Base-by-base conservation (phyloP, 2,888 invertebrate genomes). In the Drosophila borealis region DNA sequence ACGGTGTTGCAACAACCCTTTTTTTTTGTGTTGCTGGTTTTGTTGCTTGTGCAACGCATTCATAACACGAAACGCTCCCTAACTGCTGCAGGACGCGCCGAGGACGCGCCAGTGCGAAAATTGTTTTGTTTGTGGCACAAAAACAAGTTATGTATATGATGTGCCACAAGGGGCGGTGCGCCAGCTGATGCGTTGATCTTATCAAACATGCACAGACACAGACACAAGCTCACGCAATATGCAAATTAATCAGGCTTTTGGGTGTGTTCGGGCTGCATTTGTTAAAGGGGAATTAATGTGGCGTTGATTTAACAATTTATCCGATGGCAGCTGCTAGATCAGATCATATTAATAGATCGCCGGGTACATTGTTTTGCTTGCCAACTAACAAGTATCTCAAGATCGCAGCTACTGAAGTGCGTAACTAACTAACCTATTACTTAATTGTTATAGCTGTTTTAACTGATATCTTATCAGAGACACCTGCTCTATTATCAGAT, bases 101-200 rank as follows among this genome's bases (percentile, higher is more conserved):
- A 61, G 62, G 70, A 78, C 78, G 83, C 77, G 83, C 29, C 70
- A 77, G 78, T 73, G 85, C 85, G 85, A 85, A 85, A 73, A 80
- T 80, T 73, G 76, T 63, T 81, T 87, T 81, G 75, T 78, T 83
- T 82, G 88, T 71, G 88, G 66, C 69, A 73, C 46, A 69, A 74
- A 81, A 81, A 89, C 89, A 80, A 84, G 88, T 88, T 82, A 51
- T 62, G 17, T 3, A 9, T 19, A 49, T 63, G 63, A 17, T 37
- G n/a, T 29, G 29, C 64, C 51, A 19, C 37, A 48, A 17, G 25
- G 45, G 25, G 33, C 29, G 29, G 39, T 44, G 11, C 54, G 75
- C 55, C 88, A 81, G 77, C 83, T 83, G 81, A 81, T 89, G 79
- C 65, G 39, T 73, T 79, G 84, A 82, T 89, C 87, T 74, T 77